A percentile compares a stretch with the other conserved stretches of the same genome.
phyloP scores from a whole-genome alignment of 2,888 invertebrate species.

The Phania funesta region DNA sequence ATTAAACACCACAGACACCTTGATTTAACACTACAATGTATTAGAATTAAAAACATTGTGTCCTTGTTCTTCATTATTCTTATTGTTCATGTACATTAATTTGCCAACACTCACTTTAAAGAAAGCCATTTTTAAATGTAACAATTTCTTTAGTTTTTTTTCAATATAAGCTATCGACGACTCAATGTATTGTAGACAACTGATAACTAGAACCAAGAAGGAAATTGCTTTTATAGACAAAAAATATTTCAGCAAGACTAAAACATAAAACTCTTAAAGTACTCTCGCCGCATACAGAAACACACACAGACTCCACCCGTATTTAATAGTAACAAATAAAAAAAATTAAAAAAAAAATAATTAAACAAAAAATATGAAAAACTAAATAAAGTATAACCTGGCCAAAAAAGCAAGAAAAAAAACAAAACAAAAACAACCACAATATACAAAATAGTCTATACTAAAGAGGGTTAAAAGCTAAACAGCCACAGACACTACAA shows the following conservation, averaged over 20 bases:
- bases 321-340: constrained; percentile 45
- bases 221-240: constrained; percentile 80
- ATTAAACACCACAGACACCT: constrained; percentile 13
- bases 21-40: neutral
- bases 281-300: constrained; percentile 33
- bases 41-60: neutral
- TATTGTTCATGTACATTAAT: neutral
- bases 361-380: constrained; percentile 28
- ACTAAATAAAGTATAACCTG: neutral
- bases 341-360: constrained; percentile 22
- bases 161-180: constrained; percentile 70
- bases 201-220: constrained; percentile 81
- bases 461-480: constrained; percentile 63
- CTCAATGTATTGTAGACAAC: constrained; percentile 80
- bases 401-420: constrained; percentile 2
- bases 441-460: constrained; percentile 28
- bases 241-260: constrained; percentile 45
- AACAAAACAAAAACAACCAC: constrained; percentile 13
- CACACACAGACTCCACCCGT: constrained; percentile 61
- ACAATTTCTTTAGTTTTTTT: constrained; percentile 65
- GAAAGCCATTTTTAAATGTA: constrained; percentile 78
- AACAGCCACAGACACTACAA: constrained; percentile 46
- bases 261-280: constrained; percentile 38
- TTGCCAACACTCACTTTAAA: constrained; percentile 79
- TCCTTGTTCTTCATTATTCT: constrained; percentile 30